Conservation (phyloP, 2,888 invertebrate species). For the Ferdinandea cuprea region DNA sequence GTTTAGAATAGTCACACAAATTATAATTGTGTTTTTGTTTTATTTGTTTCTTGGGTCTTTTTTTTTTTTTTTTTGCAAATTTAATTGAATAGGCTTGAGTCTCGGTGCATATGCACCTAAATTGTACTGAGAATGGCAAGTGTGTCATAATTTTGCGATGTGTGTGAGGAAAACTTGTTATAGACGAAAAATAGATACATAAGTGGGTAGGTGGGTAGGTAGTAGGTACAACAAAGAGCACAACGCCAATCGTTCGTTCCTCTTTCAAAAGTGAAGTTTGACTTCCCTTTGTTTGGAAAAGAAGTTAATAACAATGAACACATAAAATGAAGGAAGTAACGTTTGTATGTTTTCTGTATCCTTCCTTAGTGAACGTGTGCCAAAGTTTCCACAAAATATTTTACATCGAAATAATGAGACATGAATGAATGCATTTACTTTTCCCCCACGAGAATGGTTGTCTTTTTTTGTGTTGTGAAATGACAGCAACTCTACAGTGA, state of each 20-base stretch:
- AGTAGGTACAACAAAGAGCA: background rate
- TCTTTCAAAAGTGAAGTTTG: background rate
- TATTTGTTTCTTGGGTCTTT: no score
- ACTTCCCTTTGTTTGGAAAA: no score
- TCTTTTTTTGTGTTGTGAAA: background rate
- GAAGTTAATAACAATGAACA: no score
- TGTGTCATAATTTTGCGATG: constrained; percentile 40
- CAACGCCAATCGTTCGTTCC: background rate
- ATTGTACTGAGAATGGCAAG: constrained; percentile 52
- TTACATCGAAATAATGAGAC: no score
- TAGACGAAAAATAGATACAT: background rate
- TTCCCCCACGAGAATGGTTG: background rate
- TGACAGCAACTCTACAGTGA: background rate
- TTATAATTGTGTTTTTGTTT: constrained; percentile 14
- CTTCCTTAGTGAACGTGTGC: no score
- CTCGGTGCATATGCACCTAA: constrained; percentile 56
- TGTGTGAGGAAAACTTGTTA: constrained; percentile 4
- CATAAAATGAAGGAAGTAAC: no score
- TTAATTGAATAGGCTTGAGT: constrained; percentile 25
- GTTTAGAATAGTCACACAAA: background rate
- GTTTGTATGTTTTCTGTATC: no score
- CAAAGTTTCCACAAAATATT: no score
- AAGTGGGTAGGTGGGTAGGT: background rate
- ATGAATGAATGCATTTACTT: background rate
- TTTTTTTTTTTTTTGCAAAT: constrained; percentile 16